A percentile compares a stretch with the other conserved stretches of the same genome.
phyloP scores from a whole-genome alignment of 2,797 vertebrate species.

The Merluccius polli region DNA sequence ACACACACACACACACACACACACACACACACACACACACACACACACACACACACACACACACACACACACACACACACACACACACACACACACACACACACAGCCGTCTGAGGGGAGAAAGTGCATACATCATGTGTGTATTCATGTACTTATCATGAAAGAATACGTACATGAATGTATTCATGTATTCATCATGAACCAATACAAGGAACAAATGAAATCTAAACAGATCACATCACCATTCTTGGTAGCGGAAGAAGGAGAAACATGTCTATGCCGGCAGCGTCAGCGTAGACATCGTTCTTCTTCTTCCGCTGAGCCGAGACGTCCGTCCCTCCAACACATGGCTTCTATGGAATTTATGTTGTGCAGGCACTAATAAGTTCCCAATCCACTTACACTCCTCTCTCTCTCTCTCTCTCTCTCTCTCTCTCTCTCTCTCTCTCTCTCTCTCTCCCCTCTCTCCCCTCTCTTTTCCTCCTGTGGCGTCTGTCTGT shows the following conservation, averaged over 20 bases:
- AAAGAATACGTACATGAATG: no score
- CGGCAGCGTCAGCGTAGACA: background rate
- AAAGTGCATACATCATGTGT: no score
- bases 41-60: conserved; percentile 10
- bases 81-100: no score
- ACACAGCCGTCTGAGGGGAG: no score
- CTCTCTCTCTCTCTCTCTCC: conserved; percentile 7
- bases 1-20: conserved; percentile 5
- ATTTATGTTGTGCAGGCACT: conserved; percentile 76
- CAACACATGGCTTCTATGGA: conserved; percentile 71
- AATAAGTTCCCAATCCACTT: conserved; percentile 69
- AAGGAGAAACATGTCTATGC: background rate
- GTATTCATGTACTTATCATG: no score
- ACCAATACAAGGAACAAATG: no score
- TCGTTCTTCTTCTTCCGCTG: no score
- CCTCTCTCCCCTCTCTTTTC: conserved; percentile 15
- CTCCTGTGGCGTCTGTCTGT: conserved; percentile 30
- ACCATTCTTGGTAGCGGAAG: no score
- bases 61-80: conserved; percentile 19
- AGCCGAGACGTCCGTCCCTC: conserved; percentile 19
- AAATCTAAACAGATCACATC: no score
- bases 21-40: background rate
- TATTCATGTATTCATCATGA: no score
- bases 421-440: conserved; percentile 10
- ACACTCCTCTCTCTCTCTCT: background rate